Evolutionary conservation across 2,888 invertebrate genomes (phyloP), one percentile per base, ranked within the genome.

Genomic region (Dolomedes plantarius): DNA sequence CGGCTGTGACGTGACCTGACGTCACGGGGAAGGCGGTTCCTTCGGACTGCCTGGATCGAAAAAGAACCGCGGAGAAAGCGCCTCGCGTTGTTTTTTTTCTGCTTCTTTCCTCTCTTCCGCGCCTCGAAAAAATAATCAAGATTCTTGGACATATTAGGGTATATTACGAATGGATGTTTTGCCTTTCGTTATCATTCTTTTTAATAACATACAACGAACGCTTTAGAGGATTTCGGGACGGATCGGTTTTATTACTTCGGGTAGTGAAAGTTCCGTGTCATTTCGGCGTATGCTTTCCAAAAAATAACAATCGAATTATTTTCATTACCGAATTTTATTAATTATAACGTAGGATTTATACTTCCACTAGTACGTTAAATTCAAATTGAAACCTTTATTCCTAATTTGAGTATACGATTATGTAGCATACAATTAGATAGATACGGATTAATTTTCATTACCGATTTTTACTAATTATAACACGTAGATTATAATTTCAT

Each of bases 1-100:
- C 76, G 29, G 67, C 41, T 28, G 46, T 46, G 64, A 76, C 76
- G 76, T 67, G 29, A 27, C 46, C 46, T 19, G 29, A 76, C 76
- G 76, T 76, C 9, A 31, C 9, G 67, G 31, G 27, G 31, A 29
- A 28, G 28, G 64, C 39, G 16, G 76, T 32, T 39, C 11, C 29
- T 31, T 56, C 31, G 46, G 41, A 41, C 69, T 41, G 23, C 16
- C 69, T 69, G 41, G 36, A 32, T 69, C 69, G 69, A 39, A 39
- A 27, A 41, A n/a, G 27, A 19, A 39, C 27, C 69, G 69, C 69
- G 69, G 69, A 69, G 69, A 69, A 69, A 69, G 32, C 69, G 13
- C 41, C 41, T 39, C 41, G 19, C 67, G n/a, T n/a, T n/a, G n/a
- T n/a, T n/a, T n/a, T n/a, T n/a, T n/a, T n/a, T n/a, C n/a, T n/a